Evolutionary conservation across 2,113 vertebrate genomes (phyloP), one percentile per base, ranked within the genome.

Genomic region (Mungos mungo): DNA sequence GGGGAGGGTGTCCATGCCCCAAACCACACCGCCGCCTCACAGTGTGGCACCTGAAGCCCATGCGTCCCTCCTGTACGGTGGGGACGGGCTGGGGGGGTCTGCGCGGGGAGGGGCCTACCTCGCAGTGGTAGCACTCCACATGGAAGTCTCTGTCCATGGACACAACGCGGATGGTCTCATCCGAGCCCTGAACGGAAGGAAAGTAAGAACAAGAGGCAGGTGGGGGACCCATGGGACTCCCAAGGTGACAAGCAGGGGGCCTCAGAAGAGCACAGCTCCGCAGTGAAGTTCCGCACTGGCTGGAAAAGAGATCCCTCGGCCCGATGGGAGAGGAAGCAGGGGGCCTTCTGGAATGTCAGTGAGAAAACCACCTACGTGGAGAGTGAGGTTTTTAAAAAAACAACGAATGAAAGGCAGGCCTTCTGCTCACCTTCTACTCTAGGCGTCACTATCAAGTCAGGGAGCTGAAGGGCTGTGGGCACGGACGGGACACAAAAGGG

Each of bases 121-220:
- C 99, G 0, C 99, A 99, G 98, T 99, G 99, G 93, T 99, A 99
- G 85, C 99, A 99, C 79, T 99, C 99, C 98, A 99, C 99, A 0
- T 99, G 99, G 97, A 99, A 99, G 98, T 99, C 99, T 97, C 99
- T 99, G 98, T 99, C 99, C 99, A 99, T 99, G 92, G 99, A 99
- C 54, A 99, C 99, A 1, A 99, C 99, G 8, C 99, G 99, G 93
- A 99, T 99, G 57, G 99, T 99, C 98, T 99, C 99, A 54, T 99
- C 99, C 27, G 99, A 99, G 1, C 99, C 99, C 99, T 99, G 98
- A 95, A 95, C 83, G 33, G 19, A 93, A 97, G 35, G 57, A 83
- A 94, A 83, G 71, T 4, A 85, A 83, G 95, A 92, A 93, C 2
- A 23, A 35, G 54, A 82, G 38, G 10, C 21, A 9, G 92, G 13